Percentiles rank a stretch among this genome's conserved stretches.
Evolutionary conservation across 2,888 invertebrate genomes (phyloP).

Genomic region (Xylota sylvarum): DNA sequence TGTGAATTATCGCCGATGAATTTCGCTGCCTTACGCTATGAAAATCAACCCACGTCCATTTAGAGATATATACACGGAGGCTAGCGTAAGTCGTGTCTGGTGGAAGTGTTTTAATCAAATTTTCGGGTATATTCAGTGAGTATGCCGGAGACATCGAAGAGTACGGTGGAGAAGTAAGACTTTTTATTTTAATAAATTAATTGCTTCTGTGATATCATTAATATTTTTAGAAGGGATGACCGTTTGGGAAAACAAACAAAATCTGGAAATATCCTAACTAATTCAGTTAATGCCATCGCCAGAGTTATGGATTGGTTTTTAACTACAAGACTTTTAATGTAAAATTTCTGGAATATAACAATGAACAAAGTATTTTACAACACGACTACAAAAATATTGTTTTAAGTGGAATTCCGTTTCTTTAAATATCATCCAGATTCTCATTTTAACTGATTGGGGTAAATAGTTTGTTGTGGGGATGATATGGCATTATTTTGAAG

Average conservation of each 20-base stretch:
- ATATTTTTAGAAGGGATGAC: conserved; percentile 1
- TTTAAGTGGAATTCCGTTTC: no score
- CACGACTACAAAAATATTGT: no score
- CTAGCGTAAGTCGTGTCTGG: background rate
- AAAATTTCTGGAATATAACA: background rate
- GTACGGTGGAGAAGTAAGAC: background rate
- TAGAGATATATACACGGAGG: background rate
- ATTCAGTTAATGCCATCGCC: background rate
- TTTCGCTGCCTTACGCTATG: background rate
- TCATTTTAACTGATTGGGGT: no score
- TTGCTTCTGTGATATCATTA: background rate
- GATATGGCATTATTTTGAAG: no score
- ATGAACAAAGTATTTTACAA: no score
- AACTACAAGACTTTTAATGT: conserved; percentile 51
- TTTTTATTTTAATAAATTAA: background rate
- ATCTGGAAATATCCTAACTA: background rate
- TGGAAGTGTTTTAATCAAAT: background rate
- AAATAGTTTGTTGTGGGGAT: no score
- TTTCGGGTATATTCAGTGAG: background rate
- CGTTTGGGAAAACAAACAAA: background rate
- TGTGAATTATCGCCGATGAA: conserved; percentile 27
- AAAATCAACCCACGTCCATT: background rate
- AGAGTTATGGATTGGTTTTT: conserved; percentile 39
- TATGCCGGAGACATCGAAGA: background rate
- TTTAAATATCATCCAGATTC: no score